Evolutionary conservation across 2,113 vertebrate species (phyloP).

Genomic region (Oncorhynchus kisutch): DNA sequence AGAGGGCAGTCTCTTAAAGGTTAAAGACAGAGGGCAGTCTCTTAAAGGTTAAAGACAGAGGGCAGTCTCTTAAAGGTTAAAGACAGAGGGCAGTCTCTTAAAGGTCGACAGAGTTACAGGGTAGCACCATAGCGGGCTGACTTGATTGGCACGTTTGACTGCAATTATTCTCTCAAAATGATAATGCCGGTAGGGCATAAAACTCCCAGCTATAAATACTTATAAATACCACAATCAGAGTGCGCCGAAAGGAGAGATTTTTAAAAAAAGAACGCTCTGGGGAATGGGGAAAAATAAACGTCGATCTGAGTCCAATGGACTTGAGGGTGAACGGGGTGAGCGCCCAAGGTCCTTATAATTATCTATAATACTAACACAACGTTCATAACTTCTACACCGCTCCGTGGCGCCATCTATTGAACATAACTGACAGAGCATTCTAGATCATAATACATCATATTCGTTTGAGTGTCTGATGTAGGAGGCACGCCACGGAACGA

Average conservation of each 20-base stretch:
- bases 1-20: background rate
- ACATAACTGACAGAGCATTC: background rate
- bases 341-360: too few species aligned
- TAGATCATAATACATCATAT: background rate
- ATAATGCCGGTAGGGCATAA: constrained; percentile 1
- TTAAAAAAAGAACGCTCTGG: background rate
- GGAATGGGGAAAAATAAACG: background rate
- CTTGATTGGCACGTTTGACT: constrained; percentile 39
- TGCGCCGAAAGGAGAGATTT: background rate
- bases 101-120: constrained; percentile 7
- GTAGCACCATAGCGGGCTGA: constrained; percentile 20
- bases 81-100: background rate
- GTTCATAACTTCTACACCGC: background rate
- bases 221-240: background rate
- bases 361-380: too few species aligned
- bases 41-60: background rate
- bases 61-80: background rate
- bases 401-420: constrained; percentile 52
- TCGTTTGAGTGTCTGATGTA: background rate
- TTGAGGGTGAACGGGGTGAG: too few species aligned
- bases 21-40: background rate
- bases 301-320: too few species aligned
- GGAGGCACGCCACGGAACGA: background rate
- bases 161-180: constrained; percentile 44
- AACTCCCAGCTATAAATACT: background rate